Conservation (phyloP, 2,888 invertebrate genomes). For the Ferdinandea cuprea region DNA sequence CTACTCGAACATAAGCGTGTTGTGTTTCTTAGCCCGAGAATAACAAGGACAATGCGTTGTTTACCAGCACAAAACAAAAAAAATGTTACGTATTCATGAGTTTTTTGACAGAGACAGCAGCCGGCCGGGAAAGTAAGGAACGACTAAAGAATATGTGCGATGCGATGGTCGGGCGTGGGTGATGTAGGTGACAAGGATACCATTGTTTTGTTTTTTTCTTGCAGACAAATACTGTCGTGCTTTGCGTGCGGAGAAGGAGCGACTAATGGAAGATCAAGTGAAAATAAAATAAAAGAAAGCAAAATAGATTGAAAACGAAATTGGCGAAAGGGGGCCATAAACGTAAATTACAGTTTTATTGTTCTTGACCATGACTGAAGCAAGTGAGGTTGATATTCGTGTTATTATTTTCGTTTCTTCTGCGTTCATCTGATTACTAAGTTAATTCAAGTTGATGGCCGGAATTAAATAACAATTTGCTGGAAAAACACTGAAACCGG, state of each 20-base stretch:
- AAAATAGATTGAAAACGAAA: constrained; percentile 59
- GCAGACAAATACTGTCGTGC: neutral
- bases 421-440: constrained; percentile 49
- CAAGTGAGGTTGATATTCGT: constrained; percentile 1
- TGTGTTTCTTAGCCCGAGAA: constrained; percentile 31
- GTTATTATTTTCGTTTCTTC: constrained; percentile 16
- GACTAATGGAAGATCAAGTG: constrained; percentile 65
- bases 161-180: neutral
- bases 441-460: constrained; percentile 58
- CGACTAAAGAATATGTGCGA: constrained; percentile 26
- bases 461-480: constrained; percentile 62
- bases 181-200: constrained; percentile 36
- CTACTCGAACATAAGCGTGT: constrained; percentile 66
- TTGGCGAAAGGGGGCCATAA: constrained; percentile 54
- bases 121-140: constrained; percentile 16
- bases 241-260: neutral
- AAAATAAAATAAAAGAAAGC: constrained; percentile 42
- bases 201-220: constrained; percentile 25
- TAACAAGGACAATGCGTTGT: constrained; percentile 58
- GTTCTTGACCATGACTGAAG: constrained; percentile 52
- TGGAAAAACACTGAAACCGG: neutral
- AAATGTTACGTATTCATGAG: constrained; percentile 56
- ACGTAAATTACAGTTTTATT: constrained; percentile 64
- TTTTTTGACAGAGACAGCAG: constrained; percentile 50
- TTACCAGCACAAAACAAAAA: constrained; percentile 32